These are phyloP conservation scores for Progne subis DNA, from an alignment of 2,113 vertebrate species.

Conservation along the genomic window DNA sequence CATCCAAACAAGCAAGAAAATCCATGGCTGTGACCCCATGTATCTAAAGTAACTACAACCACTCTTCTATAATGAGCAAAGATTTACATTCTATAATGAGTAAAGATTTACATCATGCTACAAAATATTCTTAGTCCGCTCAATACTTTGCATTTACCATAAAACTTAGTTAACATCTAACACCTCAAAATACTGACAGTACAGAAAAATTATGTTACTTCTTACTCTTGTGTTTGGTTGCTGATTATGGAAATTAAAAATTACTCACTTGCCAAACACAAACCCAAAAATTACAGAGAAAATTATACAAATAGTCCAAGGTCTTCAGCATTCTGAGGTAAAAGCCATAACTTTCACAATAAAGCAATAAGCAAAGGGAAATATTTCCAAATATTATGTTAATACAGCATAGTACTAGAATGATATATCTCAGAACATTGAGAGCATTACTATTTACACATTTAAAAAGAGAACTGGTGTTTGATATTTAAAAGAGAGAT, in stretches of 20 bases:
- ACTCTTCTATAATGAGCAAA: neutral
- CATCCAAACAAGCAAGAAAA: neutral
- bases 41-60: neutral
- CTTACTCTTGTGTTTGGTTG: neutral
- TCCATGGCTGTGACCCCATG: neutral
- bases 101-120: neutral
- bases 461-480: neutral
- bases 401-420: neutral
- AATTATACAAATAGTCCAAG: neutral
- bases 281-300: neutral
- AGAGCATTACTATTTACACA: neutral
- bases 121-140: neutral
- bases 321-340: neutral
- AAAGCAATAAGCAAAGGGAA: neutral
- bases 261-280: neutral
- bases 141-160: neutral
- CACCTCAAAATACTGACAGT: neutral
- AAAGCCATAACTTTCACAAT: neutral
- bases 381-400: neutral
- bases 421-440: neutral
- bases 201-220: neutral
- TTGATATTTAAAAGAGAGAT: neutral
- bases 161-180: neutral
- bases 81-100: neutral
- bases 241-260: neutral